Conservation (phyloP, 2,888 invertebrate genomes). For the Neoitamus cyanurus region DNA sequence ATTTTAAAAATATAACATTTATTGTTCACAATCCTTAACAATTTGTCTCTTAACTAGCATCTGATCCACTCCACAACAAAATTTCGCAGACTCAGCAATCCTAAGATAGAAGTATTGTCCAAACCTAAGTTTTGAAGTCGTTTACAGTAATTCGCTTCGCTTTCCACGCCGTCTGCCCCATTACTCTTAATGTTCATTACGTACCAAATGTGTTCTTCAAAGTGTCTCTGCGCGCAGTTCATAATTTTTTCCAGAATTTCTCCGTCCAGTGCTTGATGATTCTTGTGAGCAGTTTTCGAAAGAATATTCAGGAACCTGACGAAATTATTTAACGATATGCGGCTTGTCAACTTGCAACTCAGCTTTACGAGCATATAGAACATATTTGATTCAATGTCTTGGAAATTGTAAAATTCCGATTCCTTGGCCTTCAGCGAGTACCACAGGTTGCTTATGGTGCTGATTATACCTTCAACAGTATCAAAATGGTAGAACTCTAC, state of each 20-base stretch:
- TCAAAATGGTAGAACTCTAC: slow-evolving; percentile 65
- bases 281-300: slow-evolving; percentile 58
- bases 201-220: slow-evolving; percentile 56
- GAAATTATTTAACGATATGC: slow-evolving; percentile 59
- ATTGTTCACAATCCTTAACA: not conserved
- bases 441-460: slow-evolving; percentile 63
- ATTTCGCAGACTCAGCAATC: slow-evolving; percentile 54
- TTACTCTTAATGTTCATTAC: slow-evolving; percentile 58
- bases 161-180: slow-evolving; percentile 58
- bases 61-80: slow-evolving; percentile 54
- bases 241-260: slow-evolving; percentile 59
- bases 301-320: slow-evolving; percentile 62
- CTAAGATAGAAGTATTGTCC: slow-evolving; percentile 48
- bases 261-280: slow-evolving; percentile 55
- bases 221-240: slow-evolving; percentile 59
- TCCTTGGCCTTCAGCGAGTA: slow-evolving; percentile 60
- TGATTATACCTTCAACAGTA: slow-evolving; percentile 63
- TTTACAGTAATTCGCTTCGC: slow-evolving; percentile 57
- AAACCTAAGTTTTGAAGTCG: slow-evolving; percentile 50
- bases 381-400: slow-evolving; percentile 58
- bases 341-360: slow-evolving; percentile 60
- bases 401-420: slow-evolving; percentile 58
- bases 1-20: not conserved
- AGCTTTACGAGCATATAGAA: slow-evolving; percentile 59
- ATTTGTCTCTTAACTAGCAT: not conserved